Conservation (phyloP, 37 sponge, comb jelly and placozoan species). For the Aplysina aerophoba region DNA sequence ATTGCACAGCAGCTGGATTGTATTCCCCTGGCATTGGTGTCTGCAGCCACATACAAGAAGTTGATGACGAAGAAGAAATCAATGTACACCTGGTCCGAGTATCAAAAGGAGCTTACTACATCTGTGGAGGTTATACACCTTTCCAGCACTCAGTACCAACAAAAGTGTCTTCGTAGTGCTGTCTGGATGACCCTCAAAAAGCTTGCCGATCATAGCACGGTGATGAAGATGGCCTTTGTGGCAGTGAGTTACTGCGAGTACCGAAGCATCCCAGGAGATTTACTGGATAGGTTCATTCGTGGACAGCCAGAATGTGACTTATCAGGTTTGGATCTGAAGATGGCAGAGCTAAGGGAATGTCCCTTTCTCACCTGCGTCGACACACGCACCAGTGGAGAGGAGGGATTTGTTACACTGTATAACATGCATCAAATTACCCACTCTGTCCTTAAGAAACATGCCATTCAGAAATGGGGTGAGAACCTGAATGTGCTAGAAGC, state of each 20-base stretch:
- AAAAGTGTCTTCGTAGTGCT: neutral
- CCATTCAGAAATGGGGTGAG: neutral
- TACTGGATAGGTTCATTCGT: neutral
- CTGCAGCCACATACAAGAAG: neutral
- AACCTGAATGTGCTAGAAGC: no score
- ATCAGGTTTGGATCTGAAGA: neutral
- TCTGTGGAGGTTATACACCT: neutral
- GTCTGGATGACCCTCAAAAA: neutral
- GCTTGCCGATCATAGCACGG: neutral
- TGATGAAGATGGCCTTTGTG: neutral
- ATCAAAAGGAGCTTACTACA: neutral
- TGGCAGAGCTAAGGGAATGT: no score
- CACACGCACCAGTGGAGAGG: no score
- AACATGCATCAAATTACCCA: slow-evolving; percentile 18
- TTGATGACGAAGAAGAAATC: neutral
- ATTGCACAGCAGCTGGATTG: neutral
- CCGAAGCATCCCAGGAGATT: neutral
- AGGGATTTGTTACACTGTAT: no score
- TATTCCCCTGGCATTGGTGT: slow-evolving; percentile 5
- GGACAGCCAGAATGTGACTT: neutral
- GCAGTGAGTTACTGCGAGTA: neutral
- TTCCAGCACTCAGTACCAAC: neutral
- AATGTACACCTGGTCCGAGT: neutral
- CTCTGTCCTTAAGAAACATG: neutral
- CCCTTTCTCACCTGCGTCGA: no score